phyloP scores from a whole-genome alignment of 2,888 invertebrate genomes.

The Ornithoptera priamus region DNA sequence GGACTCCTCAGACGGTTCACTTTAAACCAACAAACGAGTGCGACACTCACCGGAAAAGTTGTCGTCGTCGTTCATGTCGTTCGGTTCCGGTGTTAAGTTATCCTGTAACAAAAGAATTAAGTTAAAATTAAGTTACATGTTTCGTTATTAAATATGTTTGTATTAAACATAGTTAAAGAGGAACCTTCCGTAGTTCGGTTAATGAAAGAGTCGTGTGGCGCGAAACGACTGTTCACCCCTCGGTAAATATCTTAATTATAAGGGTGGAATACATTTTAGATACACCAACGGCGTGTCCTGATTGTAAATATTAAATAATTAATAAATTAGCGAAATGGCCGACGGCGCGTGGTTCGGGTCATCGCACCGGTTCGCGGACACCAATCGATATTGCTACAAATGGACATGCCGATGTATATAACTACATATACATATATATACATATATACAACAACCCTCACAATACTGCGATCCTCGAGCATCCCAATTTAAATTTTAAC shows the following conservation, averaged over 20 bases:
- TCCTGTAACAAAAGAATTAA: conserved; percentile 81
- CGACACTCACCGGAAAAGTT: conserved; percentile 83
- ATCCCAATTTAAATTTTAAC: conserved; percentile 34
- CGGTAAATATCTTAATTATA: conserved; percentile 20
- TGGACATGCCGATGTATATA: conserved; percentile 74
- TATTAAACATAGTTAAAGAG: too few species aligned
- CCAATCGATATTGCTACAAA: conserved; percentile 77
- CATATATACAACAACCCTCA: background rate
- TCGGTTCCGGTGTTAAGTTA: conserved; percentile 84
- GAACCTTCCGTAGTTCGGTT: background rate
- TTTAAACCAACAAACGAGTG: background rate
- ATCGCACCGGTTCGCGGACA: conserved; percentile 65
- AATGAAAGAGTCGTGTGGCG: background rate
- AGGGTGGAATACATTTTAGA: conserved; percentile 12
- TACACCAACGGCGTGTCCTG: conserved; percentile 48
- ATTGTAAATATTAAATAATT: conserved; percentile 67
- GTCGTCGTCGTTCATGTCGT: conserved; percentile 85
- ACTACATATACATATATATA: conserved; percentile 48
- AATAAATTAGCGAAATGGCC: conserved; percentile 75
- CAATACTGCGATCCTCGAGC: conserved; percentile 42
- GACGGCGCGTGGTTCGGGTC: conserved; percentile 61
- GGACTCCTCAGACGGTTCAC: conserved; percentile 39
- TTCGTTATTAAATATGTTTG: too few species aligned
- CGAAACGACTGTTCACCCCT: background rate
- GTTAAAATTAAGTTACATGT: background rate